Evolutionary conservation across 2,888 invertebrate species (phyloP).

Genomic region (Protodeltote pygarga): DNA sequence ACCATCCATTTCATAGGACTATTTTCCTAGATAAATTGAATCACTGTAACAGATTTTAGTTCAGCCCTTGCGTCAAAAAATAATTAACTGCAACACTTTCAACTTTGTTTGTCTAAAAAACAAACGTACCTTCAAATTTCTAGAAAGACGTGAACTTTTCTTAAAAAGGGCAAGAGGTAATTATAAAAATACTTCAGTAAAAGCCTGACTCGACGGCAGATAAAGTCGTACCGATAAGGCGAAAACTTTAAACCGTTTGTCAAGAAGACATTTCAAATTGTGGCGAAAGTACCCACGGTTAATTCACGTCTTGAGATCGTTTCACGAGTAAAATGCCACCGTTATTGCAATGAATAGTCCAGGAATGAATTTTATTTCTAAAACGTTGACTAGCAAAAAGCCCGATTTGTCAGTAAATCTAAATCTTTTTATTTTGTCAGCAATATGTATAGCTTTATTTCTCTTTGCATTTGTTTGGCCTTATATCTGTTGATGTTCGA

Average conservation of each 20-base stretch:
- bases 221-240: slow-evolving; percentile 54
- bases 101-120: too few species aligned
- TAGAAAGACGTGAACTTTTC: slow-evolving; percentile 27
- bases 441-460: not conserved
- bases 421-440: too few species aligned
- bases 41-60: too few species aligned
- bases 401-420: too few species aligned
- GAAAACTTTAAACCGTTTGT: slow-evolving; percentile 59
- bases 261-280: slow-evolving; percentile 51
- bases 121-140: slow-evolving; percentile 14
- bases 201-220: slow-evolving; percentile 27
- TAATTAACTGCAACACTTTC: too few species aligned
- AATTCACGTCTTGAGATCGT: slow-evolving; percentile 40
- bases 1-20: too few species aligned
- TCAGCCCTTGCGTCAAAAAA: too few species aligned
- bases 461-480: not conserved
- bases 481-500: slow-evolving; percentile 1
- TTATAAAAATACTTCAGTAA: slow-evolving; percentile 55
- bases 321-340: slow-evolving; percentile 10
- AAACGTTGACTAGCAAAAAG: too few species aligned
- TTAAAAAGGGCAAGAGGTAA: slow-evolving; percentile 47
- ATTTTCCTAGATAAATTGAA: too few species aligned
- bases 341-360: slow-evolving; percentile 7
- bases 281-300: slow-evolving; percentile 50
- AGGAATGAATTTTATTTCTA: too few species aligned